Conservation (phyloP, 37 sponge, comb jelly and placozoan species). For the Beroe forskalii region DNA sequence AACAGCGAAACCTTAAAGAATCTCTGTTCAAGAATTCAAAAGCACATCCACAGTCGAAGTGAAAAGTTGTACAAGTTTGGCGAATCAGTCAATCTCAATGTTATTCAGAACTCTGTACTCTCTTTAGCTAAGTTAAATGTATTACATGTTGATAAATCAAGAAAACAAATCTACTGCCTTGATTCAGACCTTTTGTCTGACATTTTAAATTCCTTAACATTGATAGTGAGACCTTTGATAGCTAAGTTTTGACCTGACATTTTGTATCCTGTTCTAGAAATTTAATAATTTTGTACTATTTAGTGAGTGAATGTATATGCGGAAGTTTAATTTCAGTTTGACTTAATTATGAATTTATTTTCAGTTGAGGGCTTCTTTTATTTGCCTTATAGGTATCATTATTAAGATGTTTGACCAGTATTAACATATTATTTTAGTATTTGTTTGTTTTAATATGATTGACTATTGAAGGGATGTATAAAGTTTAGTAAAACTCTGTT, state of each 20-base stretch:
- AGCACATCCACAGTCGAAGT: background rate
- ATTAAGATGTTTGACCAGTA: no score
- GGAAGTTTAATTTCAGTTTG: no score
- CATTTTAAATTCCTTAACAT: background rate
- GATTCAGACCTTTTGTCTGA: background rate
- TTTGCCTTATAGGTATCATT: no score
- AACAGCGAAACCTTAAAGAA: background rate
- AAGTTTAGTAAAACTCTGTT: no score
- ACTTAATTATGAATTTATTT: no score
- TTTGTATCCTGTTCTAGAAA: no score
- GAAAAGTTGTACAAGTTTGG: background rate
- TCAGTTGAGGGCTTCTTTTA: no score
- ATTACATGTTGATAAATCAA: background rate
- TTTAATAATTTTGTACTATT: no score
- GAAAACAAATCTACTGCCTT: background rate
- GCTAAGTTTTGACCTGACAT: constrained; percentile 28
- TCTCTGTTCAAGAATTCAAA: background rate
- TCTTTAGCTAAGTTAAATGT: background rate
- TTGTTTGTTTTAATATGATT: no score
- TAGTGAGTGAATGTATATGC: no score
- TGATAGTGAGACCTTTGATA: background rate
- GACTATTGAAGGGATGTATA: no score
- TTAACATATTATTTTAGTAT: no score
- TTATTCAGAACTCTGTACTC: constrained; percentile 21
- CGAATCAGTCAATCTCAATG: background rate